Percentiles rank a stretch among this genome's conserved stretches.
phyloP scores from a whole-genome alignment of 2,113 vertebrate species.

The Fregata magnificens region DNA sequence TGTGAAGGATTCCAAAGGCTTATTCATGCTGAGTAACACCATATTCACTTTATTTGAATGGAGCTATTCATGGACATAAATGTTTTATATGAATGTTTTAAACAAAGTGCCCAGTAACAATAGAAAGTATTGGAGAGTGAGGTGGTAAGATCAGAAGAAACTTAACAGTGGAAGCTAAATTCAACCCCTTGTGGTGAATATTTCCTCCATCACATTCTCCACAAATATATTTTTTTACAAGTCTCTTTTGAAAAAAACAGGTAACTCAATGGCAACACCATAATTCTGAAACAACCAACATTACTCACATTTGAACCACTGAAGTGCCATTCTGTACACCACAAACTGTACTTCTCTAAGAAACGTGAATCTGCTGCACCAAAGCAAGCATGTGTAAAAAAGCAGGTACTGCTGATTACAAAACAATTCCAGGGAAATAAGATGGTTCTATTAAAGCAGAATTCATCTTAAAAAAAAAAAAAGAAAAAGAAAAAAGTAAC shows the following conservation, averaged over 20 bases:
- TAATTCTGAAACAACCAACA: background rate
- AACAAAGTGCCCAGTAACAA: background rate
- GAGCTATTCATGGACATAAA: background rate
- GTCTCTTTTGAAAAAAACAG: background rate
- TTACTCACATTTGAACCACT: background rate
- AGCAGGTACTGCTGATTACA: background rate
- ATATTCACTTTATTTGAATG: background rate
- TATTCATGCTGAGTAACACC: too few species aligned
- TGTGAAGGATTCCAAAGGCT: background rate
- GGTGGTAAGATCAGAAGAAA: background rate
- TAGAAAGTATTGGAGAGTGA: background rate
- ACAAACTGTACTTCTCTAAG: background rate
- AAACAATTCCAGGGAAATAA: background rate
- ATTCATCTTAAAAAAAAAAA: background rate
- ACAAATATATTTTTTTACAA: background rate
- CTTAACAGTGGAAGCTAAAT: background rate
- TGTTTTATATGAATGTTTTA: background rate
- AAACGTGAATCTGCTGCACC: background rate
- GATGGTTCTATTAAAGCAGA: background rate
- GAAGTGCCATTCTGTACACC: background rate
- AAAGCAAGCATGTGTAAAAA: background rate
- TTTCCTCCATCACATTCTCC: background rate
- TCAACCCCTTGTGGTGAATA: background rate
- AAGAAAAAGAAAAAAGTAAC: background rate
- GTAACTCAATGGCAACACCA: background rate